Evolutionary conservation across 2,113 vertebrate species (phyloP).

Genomic region (Macaca nemestrina): DNA sequence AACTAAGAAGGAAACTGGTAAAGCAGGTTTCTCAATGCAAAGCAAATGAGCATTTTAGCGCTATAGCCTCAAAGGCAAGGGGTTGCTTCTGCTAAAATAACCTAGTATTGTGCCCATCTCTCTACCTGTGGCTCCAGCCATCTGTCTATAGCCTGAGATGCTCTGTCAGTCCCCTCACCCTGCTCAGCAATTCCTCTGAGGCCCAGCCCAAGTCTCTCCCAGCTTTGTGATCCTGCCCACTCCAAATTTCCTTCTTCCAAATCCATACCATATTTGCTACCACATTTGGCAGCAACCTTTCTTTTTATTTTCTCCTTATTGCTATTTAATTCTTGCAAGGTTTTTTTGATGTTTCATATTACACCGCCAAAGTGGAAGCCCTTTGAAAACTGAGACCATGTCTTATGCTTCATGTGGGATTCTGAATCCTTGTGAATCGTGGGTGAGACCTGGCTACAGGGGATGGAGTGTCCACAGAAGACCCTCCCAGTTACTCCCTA

Average conservation of each 20-base stretch:
- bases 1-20: constrained; percentile 33
- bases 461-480: background rate
- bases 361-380: background rate
- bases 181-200: background rate
- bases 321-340: background rate
- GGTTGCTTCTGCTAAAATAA: background rate
- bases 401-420: background rate
- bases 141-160: background rate
- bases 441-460: background rate
- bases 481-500: background rate
- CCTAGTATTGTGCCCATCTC: background rate
- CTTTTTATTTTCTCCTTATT: constrained; percentile 12
- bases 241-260: constrained; percentile 5
- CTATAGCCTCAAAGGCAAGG: constrained; percentile 29
- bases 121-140: background rate
- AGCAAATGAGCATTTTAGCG: constrained; percentile 46
- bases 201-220: background rate
- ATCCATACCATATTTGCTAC: background rate
- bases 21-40: constrained; percentile 49
- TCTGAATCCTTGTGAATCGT: background rate
- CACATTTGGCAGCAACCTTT: constrained; percentile 7
- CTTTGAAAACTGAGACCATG: background rate
- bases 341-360: constrained; percentile 15
- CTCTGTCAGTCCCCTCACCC: background rate
- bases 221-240: background rate